A percentile compares a stretch with the other conserved stretches of the same genome.
Conservation (phyloP, 1,140 invertebrate species). For the Neodiprion lecontei region DNA sequence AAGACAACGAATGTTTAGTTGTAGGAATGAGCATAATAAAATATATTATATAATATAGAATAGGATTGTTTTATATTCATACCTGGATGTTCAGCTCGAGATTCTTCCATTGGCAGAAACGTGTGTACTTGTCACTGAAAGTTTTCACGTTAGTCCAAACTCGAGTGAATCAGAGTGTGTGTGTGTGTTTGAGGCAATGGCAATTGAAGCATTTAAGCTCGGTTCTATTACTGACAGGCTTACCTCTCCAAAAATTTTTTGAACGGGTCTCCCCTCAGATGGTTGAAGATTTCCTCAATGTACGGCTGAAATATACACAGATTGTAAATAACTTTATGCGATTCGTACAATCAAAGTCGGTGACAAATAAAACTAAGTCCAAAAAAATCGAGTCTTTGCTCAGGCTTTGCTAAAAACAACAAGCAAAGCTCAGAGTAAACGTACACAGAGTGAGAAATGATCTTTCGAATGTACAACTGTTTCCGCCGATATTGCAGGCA, state of each 20-base stretch:
- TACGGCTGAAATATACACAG: constrained; percentile 82
- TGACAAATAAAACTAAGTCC: too few relatives aligned
- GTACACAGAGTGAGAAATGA: too few relatives aligned
- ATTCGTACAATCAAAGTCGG: neutral
- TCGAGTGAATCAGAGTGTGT: constrained; percentile 16
- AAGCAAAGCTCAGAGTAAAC: too few relatives aligned
- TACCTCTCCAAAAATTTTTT: constrained; percentile 97
- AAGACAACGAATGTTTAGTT: too few relatives aligned
- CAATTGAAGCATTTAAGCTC: constrained; percentile 19
- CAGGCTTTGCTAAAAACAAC: too few relatives aligned
- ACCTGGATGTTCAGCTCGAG: constrained; percentile 99
- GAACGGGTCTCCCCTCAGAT: constrained; percentile 95
- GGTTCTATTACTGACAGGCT: constrained; percentile 45
- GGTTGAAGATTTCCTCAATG: constrained; percentile 98
- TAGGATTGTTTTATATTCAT: constrained; percentile 41
- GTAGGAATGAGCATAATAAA: too few relatives aligned
- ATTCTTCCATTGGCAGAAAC: constrained; percentile 99
- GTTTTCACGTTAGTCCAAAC: constrained; percentile 16
- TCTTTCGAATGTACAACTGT: too few relatives aligned
- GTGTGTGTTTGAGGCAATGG: constrained; percentile 10
- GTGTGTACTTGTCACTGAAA: constrained; percentile 97
- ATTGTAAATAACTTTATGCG: constrained; percentile 16
- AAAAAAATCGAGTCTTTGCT: too few relatives aligned
- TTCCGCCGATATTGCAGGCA: too few relatives aligned
- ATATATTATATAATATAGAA: too few relatives aligned